Evolutionary conservation across 2,113 vertebrate genomes (phyloP).

Genomic region (Alectura lathami): DNA sequence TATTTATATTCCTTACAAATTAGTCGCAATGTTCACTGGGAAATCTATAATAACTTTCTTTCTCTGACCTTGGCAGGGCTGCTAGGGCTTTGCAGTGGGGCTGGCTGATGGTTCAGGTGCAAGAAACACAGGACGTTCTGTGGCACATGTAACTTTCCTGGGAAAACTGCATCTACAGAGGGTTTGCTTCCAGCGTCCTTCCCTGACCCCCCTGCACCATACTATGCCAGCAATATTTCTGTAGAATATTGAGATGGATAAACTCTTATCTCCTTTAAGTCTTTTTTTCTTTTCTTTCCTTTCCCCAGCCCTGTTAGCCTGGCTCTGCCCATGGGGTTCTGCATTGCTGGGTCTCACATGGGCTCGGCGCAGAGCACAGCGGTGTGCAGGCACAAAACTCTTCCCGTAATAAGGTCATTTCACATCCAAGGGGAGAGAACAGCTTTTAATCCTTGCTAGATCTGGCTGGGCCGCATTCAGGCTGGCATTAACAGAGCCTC

Average conservation of each 20-base stretch:
- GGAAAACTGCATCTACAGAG: background rate
- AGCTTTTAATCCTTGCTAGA: background rate
- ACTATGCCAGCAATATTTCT: fast-evolving
- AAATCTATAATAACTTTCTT: background rate
- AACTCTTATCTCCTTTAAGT: background rate
- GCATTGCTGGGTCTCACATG: background rate
- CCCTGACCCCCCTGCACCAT: background rate
- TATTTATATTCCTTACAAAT: background rate
- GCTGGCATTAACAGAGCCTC: background rate
- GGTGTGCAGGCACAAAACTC: background rate
- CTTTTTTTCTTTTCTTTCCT: fast-evolving
- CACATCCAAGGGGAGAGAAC: background rate
- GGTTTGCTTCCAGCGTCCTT: fast-evolving
- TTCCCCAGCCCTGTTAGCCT: fast-evolving
- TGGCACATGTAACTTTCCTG: background rate
- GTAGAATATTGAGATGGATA: background rate
- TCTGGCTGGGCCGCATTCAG: background rate
- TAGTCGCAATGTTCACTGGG: fast-evolving
- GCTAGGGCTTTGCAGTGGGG: background rate
- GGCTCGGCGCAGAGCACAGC: background rate
- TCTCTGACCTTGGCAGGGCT: background rate
- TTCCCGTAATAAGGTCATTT: background rate
- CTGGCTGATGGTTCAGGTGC: fast-evolving
- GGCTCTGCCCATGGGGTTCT: fast-evolving
- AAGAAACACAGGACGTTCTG: background rate